Evolutionary conservation across 2,888 invertebrate genomes (phyloP).

Genomic region (Horisme vitalbata): DNA sequence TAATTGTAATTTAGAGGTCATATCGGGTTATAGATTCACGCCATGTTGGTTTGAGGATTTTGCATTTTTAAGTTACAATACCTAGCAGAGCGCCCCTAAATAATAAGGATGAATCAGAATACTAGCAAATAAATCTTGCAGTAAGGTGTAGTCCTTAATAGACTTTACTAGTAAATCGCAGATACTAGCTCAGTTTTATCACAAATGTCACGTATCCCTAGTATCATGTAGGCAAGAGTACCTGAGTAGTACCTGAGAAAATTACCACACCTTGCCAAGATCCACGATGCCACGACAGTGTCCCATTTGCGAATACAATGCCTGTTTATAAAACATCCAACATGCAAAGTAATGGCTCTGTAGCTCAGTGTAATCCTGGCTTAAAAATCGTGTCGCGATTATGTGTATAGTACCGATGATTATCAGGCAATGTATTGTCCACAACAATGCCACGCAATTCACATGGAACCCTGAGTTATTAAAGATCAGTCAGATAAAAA

Average conservation of each 20-base stretch:
- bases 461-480: conserved; percentile 36
- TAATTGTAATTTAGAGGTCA: no score
- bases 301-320: conserved; percentile 31
- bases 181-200: conserved; percentile 15
- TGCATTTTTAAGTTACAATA: no score
- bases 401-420: conserved; percentile 34
- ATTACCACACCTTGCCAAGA: conserved; percentile 26
- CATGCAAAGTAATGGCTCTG: conserved; percentile 23
- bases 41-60: no score
- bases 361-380: conserved; percentile 27
- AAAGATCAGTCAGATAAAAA: conserved; percentile 31
- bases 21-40: no score
- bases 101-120: no score
- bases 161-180: no score
- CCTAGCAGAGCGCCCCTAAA: no score
- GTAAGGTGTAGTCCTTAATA: no score
- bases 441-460: conserved; percentile 40
- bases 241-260: conserved; percentile 21
- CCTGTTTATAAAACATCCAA: conserved; percentile 32
- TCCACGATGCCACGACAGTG: conserved; percentile 23
- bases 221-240: neutral
- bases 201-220: conserved; percentile 3
- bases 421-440: conserved; percentile 41
- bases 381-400: conserved; percentile 32
- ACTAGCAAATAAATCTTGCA: no score